phyloP scores from a whole-genome alignment of 2,113 vertebrate species.

The Indicator indicator region DNA sequence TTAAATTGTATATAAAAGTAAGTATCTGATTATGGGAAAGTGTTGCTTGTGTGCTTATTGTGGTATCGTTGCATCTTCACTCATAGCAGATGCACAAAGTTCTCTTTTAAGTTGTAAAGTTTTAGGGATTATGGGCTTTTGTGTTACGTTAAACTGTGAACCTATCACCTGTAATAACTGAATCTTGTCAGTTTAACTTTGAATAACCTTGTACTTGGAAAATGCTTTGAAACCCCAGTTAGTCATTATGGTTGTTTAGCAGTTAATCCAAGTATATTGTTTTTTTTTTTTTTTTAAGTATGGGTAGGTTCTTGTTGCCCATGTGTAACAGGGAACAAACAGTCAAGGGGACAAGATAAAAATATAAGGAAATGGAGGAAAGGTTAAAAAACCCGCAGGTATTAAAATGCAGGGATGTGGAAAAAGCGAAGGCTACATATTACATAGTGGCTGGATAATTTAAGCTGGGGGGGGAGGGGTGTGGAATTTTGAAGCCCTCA shows the following conservation, averaged over 20 bases:
- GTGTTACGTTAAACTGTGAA: background rate
- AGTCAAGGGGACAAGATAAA: conserved; percentile 6
- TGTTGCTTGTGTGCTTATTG: background rate
- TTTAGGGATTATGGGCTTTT: background rate
- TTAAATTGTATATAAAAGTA: background rate
- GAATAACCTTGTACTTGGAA: conserved; percentile 32
- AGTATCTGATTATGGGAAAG: background rate
- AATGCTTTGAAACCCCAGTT: conserved; percentile 20
- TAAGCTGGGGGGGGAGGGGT: background rate
- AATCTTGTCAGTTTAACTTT: conserved; percentile 19
- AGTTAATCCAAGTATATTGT: conserved; percentile 9
- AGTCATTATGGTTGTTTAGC: conserved; percentile 2
- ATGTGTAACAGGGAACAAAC: background rate
- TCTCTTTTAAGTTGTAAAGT: background rate
- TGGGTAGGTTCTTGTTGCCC: background rate
- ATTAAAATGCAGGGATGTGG: background rate
- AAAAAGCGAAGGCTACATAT: background rate
- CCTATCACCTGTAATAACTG: background rate
- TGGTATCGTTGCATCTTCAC: background rate
- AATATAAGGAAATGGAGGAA: background rate
- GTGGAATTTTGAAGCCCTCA: background rate
- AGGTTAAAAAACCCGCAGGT: rapidly evolving
- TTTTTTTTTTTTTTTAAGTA: background rate
- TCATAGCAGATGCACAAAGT: background rate
- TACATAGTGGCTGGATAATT: background rate